Evolutionary conservation across 2,113 vertebrate genomes (phyloP).

Genomic region (Coptodon rendalli): DNA sequence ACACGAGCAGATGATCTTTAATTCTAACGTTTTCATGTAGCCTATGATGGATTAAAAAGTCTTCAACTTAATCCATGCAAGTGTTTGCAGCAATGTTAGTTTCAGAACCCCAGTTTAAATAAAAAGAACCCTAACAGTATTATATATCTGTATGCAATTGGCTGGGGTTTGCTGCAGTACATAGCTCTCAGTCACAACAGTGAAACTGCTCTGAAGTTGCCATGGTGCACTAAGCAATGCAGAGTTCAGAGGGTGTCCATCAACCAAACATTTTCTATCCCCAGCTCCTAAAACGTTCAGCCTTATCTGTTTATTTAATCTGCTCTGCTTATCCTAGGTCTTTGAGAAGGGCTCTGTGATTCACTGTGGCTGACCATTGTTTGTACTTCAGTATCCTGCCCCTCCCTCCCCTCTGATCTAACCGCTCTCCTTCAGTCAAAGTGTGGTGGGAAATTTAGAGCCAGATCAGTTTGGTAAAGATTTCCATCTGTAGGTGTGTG

Average conservation of each 20-base stretch:
- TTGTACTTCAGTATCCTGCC: slow-evolving; percentile 51
- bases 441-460: slow-evolving; percentile 32
- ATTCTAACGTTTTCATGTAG: not conserved
- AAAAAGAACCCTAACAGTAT: not conserved
- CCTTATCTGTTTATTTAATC: slow-evolving; percentile 60
- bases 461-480: slow-evolving; percentile 10
- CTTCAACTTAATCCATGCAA: not conserved
- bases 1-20: not conserved
- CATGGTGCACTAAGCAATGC: slow-evolving; percentile 28
- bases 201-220: slow-evolving; percentile 15
- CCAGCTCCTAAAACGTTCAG: slow-evolving; percentile 36
- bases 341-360: slow-evolving; percentile 54
- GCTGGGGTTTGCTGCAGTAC: not conserved
- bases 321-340: slow-evolving; percentile 47
- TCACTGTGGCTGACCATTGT: slow-evolving; percentile 57
- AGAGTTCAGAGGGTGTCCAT: slow-evolving; percentile 34
- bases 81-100: not conserved
- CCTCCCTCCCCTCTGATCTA: slow-evolving; percentile 44
- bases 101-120: not conserved
- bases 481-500: slow-evolving; percentile 23
- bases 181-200: not conserved
- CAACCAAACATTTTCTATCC: slow-evolving; percentile 29
- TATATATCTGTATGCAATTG: not conserved
- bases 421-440: slow-evolving; percentile 31
- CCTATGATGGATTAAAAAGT: not conserved